These are phyloP conservation scores for Eupithecia tripunctaria DNA, from an alignment of 2,888 invertebrate genomes.

Conservation along the genomic window DNA sequence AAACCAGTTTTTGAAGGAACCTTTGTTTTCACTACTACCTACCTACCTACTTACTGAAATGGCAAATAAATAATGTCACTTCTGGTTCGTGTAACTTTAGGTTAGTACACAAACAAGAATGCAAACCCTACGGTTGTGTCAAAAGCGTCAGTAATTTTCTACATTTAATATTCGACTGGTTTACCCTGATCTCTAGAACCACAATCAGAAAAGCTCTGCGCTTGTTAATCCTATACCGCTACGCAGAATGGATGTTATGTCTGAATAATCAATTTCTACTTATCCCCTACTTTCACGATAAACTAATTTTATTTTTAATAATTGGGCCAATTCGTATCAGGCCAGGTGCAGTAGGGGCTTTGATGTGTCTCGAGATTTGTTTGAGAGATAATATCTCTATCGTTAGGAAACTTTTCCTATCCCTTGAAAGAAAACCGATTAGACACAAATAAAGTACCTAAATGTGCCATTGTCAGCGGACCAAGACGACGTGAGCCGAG, in stretches of 20 bases:
- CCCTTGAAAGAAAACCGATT: slow-evolving; percentile 27
- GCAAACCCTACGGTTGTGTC: not conserved
- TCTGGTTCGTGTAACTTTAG: too few relatives aligned
- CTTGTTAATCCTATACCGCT: too few relatives aligned
- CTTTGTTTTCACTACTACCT: not conserved
- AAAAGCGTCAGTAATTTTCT: not conserved
- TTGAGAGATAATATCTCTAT: not conserved
- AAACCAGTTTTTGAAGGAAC: slow-evolving; percentile 7
- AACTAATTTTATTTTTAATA: too few relatives aligned
- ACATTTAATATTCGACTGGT: too few relatives aligned
- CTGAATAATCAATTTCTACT: too few relatives aligned
- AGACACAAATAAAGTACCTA: slow-evolving; percentile 42
- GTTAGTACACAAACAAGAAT: not conserved
- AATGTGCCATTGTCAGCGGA: slow-evolving; percentile 65
- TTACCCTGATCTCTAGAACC: too few relatives aligned
- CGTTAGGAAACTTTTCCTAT: slow-evolving; percentile 7
- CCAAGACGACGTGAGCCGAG: slow-evolving; percentile 61
- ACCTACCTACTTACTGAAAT: not conserved
- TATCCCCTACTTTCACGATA: too few relatives aligned
- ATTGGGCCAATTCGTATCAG: not conserved
- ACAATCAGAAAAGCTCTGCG: not conserved
- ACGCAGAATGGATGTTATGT: too few relatives aligned
- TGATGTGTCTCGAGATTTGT: not conserved
- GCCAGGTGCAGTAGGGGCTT: not conserved
- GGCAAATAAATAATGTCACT: not conserved